Evolutionary conservation across 2,888 invertebrate species (phyloP), one percentile per base, ranked within the genome.

Genomic region (Diploptera punctata): DNA sequence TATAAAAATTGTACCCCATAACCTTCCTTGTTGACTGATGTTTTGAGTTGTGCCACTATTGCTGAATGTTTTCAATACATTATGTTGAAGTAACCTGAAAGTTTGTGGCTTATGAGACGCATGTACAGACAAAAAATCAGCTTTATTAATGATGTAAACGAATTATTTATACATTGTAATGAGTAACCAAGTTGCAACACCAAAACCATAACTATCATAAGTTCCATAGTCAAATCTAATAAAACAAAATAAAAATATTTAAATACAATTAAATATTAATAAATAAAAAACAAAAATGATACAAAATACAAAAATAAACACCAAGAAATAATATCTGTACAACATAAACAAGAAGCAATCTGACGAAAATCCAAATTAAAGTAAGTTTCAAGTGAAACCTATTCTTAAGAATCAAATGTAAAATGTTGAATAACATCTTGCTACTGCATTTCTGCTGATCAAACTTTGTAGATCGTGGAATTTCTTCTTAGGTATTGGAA

Each of bases 391-490:
- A 67, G 67, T 67, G 67, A 67, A 67, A 47, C 26, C 47, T 44
- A 67, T 67, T 67, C 47, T 67, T 67, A 49, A 47, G 24, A 47
- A 19, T 67, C 38, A 67, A 33, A 67, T 67, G 13, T 65, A 33
- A 65, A 65, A 65, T 29, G 65, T 65, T 38, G 65, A 65, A 65
- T 65, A 65, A 65, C 43, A 65, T 43, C 38, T 65, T 65, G 43
- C 38, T 10, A 67, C 19, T 16, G 47, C 16, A 47, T 67, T 49
- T 21, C 26, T 52, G 68, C 52, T 33, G 33, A 68, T 68, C 33
- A 52, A 68, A 68, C 2, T n/a, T 68, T 54, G 33, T 68, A 68
- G 54, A 68, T 18, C 54, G 54, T 68, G 3, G 18, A 68, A 54
- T 68, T n/a, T 54, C 29, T 68, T 44, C 54, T 26, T 49, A 52